Base-by-base conservation (phyloP, 2,113 vertebrate genomes). In the Anoura caudifer region DNA sequence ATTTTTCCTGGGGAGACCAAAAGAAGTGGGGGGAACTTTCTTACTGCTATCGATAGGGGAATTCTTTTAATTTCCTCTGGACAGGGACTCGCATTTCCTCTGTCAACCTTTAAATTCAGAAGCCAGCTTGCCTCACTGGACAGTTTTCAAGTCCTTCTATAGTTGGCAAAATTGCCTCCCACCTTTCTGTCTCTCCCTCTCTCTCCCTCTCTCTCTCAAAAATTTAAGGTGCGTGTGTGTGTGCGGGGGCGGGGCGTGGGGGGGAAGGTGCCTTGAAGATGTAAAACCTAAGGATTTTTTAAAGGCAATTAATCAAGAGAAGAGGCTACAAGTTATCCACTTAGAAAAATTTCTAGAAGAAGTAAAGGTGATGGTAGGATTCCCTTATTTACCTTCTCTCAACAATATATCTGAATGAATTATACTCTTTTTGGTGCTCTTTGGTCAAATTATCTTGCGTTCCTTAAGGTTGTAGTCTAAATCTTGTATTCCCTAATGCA, bases 211-310 rank as follows among this genome's bases (percentile, higher is more conserved):
- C 47, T 52, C 45, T 0, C 41, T 87, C 1, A 87, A 75, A 86
- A 80, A 47, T 89, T 73, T 72, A 14, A 19, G 28, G 77, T 65
- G 14, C 38, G 33, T 38, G 24, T 61, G 1, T 77, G 70, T 47
- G 69, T 43, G 24, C 12, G 24, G 33, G 50, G 54, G 3, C 11
- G 31, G 36, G 7, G 0, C 4, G 1, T 20, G 5, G 15, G 6
- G 2, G 33, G 19, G 17, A 11, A 7, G 12, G 13, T 56, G 38
- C 28, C 11, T 16, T 91, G 70, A 47, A 3, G 20, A 41, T 94
- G 10, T 73, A 61, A 84, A 79, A 28, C 50, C 24, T 54, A 91
- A 87, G 38, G 14, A 31, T 26, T 82, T 87, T 92, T 76, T 50
- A 63, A 65, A 87, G 41, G 15, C 33, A 69, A 3, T 63, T 59